Base-by-base conservation (phyloP, 2,113 vertebrate species). In the Maccullochella peelii region DNA sequence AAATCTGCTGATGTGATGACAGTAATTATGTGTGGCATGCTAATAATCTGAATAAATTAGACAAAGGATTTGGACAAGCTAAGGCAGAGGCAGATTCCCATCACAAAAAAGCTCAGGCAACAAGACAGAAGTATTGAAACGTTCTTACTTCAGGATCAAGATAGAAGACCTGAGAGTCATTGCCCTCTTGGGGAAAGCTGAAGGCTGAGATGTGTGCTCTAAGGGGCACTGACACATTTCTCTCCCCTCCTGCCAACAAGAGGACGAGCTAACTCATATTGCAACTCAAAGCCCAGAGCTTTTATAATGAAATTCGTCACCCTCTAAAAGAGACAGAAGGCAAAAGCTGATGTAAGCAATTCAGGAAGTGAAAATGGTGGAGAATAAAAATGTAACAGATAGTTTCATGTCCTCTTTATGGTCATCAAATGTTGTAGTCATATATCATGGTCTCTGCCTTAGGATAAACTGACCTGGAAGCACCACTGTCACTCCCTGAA, bases 171-270 rank as follows among this genome's bases (percentile, higher is more conserved):
- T 79, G 66, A 80, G 80, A 87, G 68, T 84, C 68, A 9, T 8
- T 57, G 84, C 67, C 85, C 54, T 85, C 61, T 0, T 0, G 74
- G 82, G 82, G 74, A 61, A 38, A 76, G 72, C 74, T 84, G 75
- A 70, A 73, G 80, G 65, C 78, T 87, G 87, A 73, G 79, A 78
- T 66, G 76, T 87, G 69, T 70, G 44, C 78, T 90, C 79, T 86
- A 75, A 30, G 82, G 82, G 80, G 83, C 75, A 63, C 75, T 91
- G 89, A 90, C 90, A 91, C 76, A 85, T 85, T 88, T 88, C 73
- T 82, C 58, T 73, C 63, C 62, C 69, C 69, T 73, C 52, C 80
- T 84, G 86, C 82, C 77, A 86, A 68, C 63, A 50, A 40, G 42
- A 82, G 67, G 52, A 73, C 5, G 14, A 83, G 65, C 65, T 69